Percentiles rank a stretch among this genome's conserved stretches.
phyloP scores from a whole-genome alignment of 35 echinoderm and acorn worm species.

The Ptychodera flava region DNA sequence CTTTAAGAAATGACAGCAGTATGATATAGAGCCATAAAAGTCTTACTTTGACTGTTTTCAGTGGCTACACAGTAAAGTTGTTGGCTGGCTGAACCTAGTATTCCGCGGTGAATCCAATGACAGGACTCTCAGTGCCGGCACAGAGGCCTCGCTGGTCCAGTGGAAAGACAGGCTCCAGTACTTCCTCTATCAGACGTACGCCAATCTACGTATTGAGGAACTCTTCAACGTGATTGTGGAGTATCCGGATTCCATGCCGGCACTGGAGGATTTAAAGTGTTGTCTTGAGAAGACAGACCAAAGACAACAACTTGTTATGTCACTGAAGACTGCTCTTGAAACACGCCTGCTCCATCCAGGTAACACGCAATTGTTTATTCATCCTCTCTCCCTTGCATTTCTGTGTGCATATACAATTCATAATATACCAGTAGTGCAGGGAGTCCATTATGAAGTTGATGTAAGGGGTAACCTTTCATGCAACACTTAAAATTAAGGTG shows the following conservation, averaged over 20 bases:
- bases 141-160: conserved; percentile 37
- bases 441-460: too few relatives aligned
- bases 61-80: conserved; percentile 90
- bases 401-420: too few relatives aligned
- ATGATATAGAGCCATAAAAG: too few relatives aligned
- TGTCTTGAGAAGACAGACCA: conserved; percentile 90
- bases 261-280: conserved; percentile 78
- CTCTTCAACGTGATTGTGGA: conserved; percentile 99
- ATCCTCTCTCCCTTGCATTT: too few relatives aligned
- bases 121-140: conserved; percentile 17
- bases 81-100: conserved; percentile 76
- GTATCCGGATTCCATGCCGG: conserved; percentile 77
- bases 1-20: too few relatives aligned
- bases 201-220: conserved; percentile 79
- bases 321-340: conserved; percentile 70
- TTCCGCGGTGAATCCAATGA: conserved; percentile 53
- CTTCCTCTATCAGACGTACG: conserved; percentile 90
- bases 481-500: too few relatives aligned
- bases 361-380: conserved; percentile 8
- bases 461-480: too few relatives aligned
- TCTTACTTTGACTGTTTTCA: too few relatives aligned
- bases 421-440: too few relatives aligned
- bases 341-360: conserved; percentile 94
- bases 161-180: conserved; percentile 92
- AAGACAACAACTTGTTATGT: conserved; percentile 67